Base-by-base conservation (phyloP, 2,888 invertebrate species). In the Harpalus rufipes region DNA sequence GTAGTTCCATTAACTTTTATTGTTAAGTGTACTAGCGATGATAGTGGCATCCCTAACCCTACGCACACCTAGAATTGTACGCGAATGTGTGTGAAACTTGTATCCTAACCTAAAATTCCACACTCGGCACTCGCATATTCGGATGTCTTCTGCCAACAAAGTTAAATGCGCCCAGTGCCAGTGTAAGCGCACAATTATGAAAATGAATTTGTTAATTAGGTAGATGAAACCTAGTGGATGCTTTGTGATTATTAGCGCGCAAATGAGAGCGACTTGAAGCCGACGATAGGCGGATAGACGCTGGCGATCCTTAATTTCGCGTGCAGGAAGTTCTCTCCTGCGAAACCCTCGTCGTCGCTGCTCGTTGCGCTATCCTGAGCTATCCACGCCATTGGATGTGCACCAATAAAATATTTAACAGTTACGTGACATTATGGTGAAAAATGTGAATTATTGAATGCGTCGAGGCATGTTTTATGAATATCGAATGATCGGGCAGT, bases 401-500 rank as follows among this genome's bases (percentile, higher is more conserved):
- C 78, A 56, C 39, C 68, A 85, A 86, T 87, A 86, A 87, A 87
- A 87, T 87, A 88, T 88, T 88, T 87, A 87, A 86, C 85, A 85
- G 86, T 85, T 86, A 86, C 85, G 81, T 85, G 86, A 86, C 86
- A 86, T 86, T 86, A 87, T 86, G 86, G 81, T 86, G 85, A 86
- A 86, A 86, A 86, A 81, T 85, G 84, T 85, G 81, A 86, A 87
- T 86, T 86, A 87, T 86, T 85, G 84, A 86, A 74, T 85, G 65
- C 81, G 81, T 84, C 78, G 65, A 25, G 16, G 56, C 78, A 84
- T 84, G 78, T 84, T 84, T 84, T 84, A 84, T 84, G 84, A 84
- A 84, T 84, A 84, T 84, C 76, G 84, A 56, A 83, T 72, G 83
- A 74, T 74, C 74, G 74, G 84, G 76, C 84, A 74, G 14, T 58